Evolutionary conservation across 2,888 invertebrate genomes (phyloP), one percentile per base, ranked within the genome.

Genomic region (Polyommatus icarus): DNA sequence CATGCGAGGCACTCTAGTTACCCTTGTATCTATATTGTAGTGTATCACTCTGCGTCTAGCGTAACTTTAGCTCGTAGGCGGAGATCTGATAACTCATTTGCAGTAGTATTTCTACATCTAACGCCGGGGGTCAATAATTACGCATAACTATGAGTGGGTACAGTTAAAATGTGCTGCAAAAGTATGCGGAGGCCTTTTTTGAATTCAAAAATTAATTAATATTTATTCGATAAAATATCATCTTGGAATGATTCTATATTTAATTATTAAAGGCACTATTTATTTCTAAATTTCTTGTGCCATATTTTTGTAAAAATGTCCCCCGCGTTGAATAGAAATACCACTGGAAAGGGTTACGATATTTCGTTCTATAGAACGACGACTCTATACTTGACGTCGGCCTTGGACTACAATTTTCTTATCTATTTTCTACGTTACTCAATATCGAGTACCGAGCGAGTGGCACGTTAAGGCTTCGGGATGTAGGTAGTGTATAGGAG

Each of bases 11-110:
- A 87, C 87, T 85, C 46, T 73, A 73, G 73, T 75, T 50, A 75
- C 54, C 50, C 12, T 54, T 86, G 85, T 80, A 86, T 84, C 84
- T 85, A 85, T 88, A 88, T 88, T 89, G 87, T 92, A 92, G 92
- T 87, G 84, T 89, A 86, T 85, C 82, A 84, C 75, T 89, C 89
- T 88, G 88, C 89, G 87, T 89, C 87, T 87, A 86, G 89, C 88
- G 89, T 87, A 87, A 87, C 89, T 89, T 86, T 90, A 90, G 88
- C 85, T 72, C 36, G 40, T 72, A 72, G 54, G 46, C 50, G 46
- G 24, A 75, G 54, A 75, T 29, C 54, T 75, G 29, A 54, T 46
- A 54, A 54, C 75, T 50, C 15, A 54, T 75, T 75, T 75, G 46
- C 24, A 75, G 75, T 50, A 50, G 75, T 46, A 20, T 54, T 75